Conservation (phyloP, 2,113 vertebrate genomes). For the Muntiacus muntjak region DNA sequence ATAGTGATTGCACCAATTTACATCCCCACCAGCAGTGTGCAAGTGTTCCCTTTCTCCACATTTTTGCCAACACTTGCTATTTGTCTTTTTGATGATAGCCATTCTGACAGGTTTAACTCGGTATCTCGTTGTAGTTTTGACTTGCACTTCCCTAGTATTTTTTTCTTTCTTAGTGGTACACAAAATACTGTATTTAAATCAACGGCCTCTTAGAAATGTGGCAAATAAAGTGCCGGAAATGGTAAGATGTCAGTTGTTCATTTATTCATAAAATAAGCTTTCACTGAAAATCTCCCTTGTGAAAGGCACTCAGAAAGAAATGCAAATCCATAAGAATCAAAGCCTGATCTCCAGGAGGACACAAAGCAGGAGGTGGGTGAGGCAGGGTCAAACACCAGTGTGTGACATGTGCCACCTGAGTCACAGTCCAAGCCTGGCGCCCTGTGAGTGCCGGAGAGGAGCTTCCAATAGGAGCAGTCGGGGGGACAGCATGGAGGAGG, state of each 20-base stretch:
- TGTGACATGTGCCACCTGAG: not conserved
- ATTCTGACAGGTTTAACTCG: not conserved
- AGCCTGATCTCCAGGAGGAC: not conserved
- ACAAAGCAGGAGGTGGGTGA: not conserved
- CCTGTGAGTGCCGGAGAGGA: not conserved
- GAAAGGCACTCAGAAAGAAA: not conserved
- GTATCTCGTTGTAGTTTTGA: not conserved
- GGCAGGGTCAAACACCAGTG: not conserved
- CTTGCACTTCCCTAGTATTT: not conserved
- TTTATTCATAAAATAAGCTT: not conserved
- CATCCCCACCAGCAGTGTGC: not conserved
- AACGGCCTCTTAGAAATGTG: conserved; percentile 2
- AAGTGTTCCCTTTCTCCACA: not conserved
- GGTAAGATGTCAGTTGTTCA: conserved; percentile 3
- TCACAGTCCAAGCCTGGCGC: not conserved
- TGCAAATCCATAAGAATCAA: not conserved
- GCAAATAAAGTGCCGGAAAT: not conserved
- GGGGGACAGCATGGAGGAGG: not conserved
- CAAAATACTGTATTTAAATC: conserved; percentile 23
- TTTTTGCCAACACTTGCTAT: not conserved
- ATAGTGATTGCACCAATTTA: not conserved
- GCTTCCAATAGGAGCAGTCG: not conserved
- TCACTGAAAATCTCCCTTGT: not conserved
- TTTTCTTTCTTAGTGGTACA: not conserved
- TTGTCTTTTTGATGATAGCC: not conserved